phyloP scores from a whole-genome alignment of 2,113 vertebrate genomes.

The Amia ocellicauda region DNA sequence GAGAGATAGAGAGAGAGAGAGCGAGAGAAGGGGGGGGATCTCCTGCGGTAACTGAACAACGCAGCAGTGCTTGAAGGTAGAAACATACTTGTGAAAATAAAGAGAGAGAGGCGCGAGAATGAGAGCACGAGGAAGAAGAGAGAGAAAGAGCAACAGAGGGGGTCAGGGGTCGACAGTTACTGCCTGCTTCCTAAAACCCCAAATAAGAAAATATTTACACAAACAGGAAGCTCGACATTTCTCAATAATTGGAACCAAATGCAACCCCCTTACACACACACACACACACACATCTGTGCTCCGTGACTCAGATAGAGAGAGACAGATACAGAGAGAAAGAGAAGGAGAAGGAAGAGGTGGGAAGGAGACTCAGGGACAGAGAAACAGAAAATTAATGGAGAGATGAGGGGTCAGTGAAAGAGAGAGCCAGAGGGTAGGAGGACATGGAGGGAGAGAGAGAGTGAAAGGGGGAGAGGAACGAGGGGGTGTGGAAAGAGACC shows the following conservation, averaged over 20 bases:
- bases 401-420: neutral
- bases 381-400: neutral
- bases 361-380: no score
- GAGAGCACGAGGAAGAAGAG: slow-evolving; percentile 7
- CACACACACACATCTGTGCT: neutral
- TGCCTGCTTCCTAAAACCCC: slow-evolving; percentile 37
- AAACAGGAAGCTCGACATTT: slow-evolving; percentile 52
- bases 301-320: slow-evolving; percentile 15
- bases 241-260: slow-evolving; percentile 48
- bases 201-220: slow-evolving; percentile 52
- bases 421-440: neutral
- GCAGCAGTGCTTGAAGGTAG: no score
- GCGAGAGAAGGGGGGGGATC: no score
- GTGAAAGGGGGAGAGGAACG: neutral
- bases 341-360: neutral
- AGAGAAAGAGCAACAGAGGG: slow-evolving; percentile 11
- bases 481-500: neutral
- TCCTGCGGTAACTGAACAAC: no score
- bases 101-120: slow-evolving; percentile 44
- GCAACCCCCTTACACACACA: slow-evolving; percentile 16
- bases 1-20: no score
- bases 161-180: slow-evolving; percentile 45
- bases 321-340: slow-evolving; percentile 14
- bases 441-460: neutral
- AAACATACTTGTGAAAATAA: no score